These are phyloP conservation scores for Glomeris maerens DNA, from an alignment of 1,140 invertebrate genomes.

Conservation along the genomic window DNA sequence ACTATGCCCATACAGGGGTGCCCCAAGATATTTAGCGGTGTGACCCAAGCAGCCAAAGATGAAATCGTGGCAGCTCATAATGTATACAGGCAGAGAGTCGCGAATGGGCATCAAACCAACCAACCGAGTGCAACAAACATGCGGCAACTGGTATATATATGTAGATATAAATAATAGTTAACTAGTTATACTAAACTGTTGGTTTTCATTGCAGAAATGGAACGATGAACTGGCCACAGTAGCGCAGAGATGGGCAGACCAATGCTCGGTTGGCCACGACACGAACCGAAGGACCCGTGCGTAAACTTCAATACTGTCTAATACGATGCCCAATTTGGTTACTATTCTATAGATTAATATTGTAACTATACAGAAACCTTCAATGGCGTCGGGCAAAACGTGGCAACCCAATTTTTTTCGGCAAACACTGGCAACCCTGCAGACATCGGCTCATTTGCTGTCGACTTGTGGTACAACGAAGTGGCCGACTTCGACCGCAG, in stretches of 20 bases:
- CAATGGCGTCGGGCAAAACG: constrained; percentile 5
- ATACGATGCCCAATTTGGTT: no score
- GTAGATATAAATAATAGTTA: no score
- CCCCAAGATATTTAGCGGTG: no score
- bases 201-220: constrained; percentile 37
- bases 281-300: constrained; percentile 42
- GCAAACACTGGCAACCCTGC: not conserved
- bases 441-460: not conserved
- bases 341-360: not conserved
- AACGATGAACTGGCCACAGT: constrained; percentile 66
- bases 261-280: constrained; percentile 61
- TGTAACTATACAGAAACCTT: not conserved
- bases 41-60: no score
- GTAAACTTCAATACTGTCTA: constrained; percentile 22
- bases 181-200: no score
- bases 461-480: constrained; percentile 8
- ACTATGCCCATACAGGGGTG: no score
- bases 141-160: no score
- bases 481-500: constrained; percentile 2
- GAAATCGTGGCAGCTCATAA: no score
- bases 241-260: constrained; percentile 67
- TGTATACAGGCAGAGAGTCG: no score
- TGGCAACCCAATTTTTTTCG: not conserved
- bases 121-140: no score
- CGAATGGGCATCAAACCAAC: no score